These are phyloP conservation scores for Semotilus atromaculatus DNA, from an alignment of 2,797 vertebrate species.

Conservation along the genomic window DNA sequence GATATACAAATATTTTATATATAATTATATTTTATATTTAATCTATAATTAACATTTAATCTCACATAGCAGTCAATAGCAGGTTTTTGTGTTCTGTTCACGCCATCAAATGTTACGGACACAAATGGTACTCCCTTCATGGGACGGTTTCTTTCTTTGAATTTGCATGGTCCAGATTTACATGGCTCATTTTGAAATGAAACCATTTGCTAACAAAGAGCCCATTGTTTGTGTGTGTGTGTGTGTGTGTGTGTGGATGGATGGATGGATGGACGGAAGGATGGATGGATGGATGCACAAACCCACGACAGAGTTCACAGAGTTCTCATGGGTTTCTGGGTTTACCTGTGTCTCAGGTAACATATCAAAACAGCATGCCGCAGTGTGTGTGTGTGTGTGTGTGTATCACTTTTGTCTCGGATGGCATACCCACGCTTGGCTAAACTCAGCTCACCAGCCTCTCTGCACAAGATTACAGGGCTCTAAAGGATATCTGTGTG, in stretches of 20 bases:
- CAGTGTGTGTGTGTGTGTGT: neutral
- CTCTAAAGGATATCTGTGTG: slow-evolving; percentile 33
- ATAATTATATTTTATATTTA: too few species aligned
- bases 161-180: slow-evolving; percentile 26
- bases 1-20: too few species aligned
- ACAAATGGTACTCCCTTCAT: neutral
- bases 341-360: slow-evolving; percentile 58
- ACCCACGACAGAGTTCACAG: neutral
- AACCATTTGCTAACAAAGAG: slow-evolving; percentile 39
- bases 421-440: slow-evolving; percentile 26
- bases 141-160: neutral
- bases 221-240: neutral
- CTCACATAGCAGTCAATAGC: too few species aligned
- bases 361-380: slow-evolving; percentile 43
- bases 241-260: too few species aligned
- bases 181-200: slow-evolving; percentile 10
- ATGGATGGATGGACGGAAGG: too few species aligned
- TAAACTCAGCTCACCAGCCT: slow-evolving; percentile 21
- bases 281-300: neutral
- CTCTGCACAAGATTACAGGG: slow-evolving; percentile 31
- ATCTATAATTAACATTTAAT: neutral
- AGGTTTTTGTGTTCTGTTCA: neutral
- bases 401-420: slow-evolving; percentile 38
- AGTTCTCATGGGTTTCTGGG: slow-evolving; percentile 37
- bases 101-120: neutral